Evolutionary conservation across 2,797 vertebrate genomes (phyloP).

Genomic region (Distichodus sexfasciatus): DNA sequence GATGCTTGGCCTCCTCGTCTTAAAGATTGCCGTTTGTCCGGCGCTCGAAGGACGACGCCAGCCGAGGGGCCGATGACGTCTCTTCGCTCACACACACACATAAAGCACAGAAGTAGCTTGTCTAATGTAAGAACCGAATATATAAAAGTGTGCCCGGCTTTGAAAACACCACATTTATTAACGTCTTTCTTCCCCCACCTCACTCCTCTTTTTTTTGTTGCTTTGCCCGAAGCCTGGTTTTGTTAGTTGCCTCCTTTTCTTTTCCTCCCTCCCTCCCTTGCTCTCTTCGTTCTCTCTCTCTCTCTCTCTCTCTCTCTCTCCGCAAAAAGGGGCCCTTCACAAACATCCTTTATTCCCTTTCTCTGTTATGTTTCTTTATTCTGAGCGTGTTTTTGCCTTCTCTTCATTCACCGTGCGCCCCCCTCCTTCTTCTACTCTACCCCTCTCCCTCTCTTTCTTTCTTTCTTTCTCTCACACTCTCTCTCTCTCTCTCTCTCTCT

Average conservation of each 20-base stretch:
- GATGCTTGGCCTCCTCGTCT: slow-evolving; percentile 61
- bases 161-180: slow-evolving; percentile 44
- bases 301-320: slow-evolving; percentile 27
- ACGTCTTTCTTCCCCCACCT: too few relatives aligned
- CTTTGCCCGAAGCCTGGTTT: slow-evolving; percentile 40
- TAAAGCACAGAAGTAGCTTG: slow-evolving; percentile 26
- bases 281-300: too few relatives aligned
- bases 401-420: slow-evolving; percentile 48
- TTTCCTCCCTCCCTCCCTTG: slow-evolving; percentile 6
- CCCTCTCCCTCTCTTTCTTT: slow-evolving; percentile 39
- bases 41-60: slow-evolving; percentile 34
- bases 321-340: slow-evolving; percentile 63
- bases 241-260: slow-evolving; percentile 49
- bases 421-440: slow-evolving; percentile 15
- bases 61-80: slow-evolving; percentile 13
- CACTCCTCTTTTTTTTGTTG: slow-evolving; percentile 30
- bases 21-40: slow-evolving; percentile 61
- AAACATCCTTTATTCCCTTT: slow-evolving; percentile 74
- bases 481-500: slow-evolving; percentile 26
- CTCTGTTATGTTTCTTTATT: slow-evolving; percentile 80
- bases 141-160: slow-evolving; percentile 44
- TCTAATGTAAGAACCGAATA: slow-evolving; percentile 43
- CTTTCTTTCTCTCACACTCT: too few relatives aligned
- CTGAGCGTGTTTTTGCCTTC: slow-evolving; percentile 72
- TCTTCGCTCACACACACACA: slow-evolving; percentile 25